phyloP scores from a whole-genome alignment of 2,888 invertebrate genomes.

The Plutella xylostella region DNA sequence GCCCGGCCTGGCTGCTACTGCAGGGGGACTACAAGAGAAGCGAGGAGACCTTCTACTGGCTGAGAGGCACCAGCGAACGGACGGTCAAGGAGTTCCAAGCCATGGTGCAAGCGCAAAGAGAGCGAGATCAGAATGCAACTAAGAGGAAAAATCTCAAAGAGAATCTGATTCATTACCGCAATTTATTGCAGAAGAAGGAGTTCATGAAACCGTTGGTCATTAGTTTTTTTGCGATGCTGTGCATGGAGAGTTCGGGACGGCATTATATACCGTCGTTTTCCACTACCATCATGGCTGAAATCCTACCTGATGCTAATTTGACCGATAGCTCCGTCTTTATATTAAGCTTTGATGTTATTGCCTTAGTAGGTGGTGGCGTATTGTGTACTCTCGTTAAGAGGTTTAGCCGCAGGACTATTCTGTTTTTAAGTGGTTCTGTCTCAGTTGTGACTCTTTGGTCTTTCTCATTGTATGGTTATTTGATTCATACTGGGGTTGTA shows the following conservation, averaged over 20 bases:
- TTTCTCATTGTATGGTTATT: constrained; percentile 31
- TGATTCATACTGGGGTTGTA: constrained; percentile 24
- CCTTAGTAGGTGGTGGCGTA: constrained; percentile 29
- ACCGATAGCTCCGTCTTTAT: constrained; percentile 21
- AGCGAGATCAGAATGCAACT: background rate
- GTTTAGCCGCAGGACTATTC: constrained; percentile 31
- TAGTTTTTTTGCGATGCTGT: constrained; percentile 24
- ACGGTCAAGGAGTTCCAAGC: constrained; percentile 28
- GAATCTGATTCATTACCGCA: constrained; percentile 20
- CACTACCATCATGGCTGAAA: constrained; percentile 26
- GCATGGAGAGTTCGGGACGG: constrained; percentile 37
- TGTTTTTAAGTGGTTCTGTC: constrained; percentile 34
- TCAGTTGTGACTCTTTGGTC: constrained; percentile 25
- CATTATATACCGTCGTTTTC: constrained; percentile 42
- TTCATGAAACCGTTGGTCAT: constrained; percentile 37
- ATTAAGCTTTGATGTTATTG: constrained; percentile 34
- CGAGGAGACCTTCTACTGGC: constrained; percentile 7
- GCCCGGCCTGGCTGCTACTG: constrained; percentile 21
- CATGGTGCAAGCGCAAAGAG: constrained; percentile 30
- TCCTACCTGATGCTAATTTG: background rate
- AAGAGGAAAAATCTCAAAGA: constrained; percentile 14
- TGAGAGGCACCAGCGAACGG: constrained; percentile 16
- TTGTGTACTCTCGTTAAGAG: constrained; percentile 35
- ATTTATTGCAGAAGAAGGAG: constrained; percentile 31
- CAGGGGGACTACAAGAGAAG: constrained; percentile 12